Conservation (phyloP, 2,113 vertebrate species). For the Corythornis vintsioides region DNA sequence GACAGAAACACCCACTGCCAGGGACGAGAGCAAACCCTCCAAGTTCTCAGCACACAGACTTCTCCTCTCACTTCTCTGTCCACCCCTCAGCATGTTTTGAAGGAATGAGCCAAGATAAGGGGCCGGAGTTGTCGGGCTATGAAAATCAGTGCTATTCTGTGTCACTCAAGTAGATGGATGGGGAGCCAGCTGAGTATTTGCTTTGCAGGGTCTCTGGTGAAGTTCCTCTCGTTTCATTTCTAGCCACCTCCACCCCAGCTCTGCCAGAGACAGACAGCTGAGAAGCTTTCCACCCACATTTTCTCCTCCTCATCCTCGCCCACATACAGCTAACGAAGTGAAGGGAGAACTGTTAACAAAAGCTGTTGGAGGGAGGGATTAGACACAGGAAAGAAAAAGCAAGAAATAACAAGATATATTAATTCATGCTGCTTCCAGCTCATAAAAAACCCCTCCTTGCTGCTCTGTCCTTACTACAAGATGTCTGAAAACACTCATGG, state of each 20-base stretch:
- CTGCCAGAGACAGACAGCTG: conserved; percentile 40
- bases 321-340: conserved; percentile 43
- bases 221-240: not conserved
- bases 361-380: not conserved
- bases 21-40: not conserved
- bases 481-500: conserved; percentile 53
- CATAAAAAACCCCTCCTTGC: not conserved
- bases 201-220: not conserved
- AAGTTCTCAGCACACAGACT: not conserved
- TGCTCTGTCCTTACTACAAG: conserved; percentile 27
- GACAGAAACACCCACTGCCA: not conserved
- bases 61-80: not conserved
- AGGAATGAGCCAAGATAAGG: not conserved
- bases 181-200: not conserved
- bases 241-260: conserved; percentile 6
- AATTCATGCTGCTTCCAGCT: conserved; percentile 28
- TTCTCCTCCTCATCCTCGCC: conserved; percentile 26
- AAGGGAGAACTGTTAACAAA: conserved; percentile 24
- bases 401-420: not conserved
- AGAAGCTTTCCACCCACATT: conserved; percentile 47
- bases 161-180: conserved; percentile 41
- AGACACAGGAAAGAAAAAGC: conserved; percentile 30
- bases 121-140: not conserved
- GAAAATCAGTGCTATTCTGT: not conserved
- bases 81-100: conserved; percentile 21